Evolutionary conservation across 2,113 vertebrate genomes (phyloP), one percentile per base, ranked within the genome.

Genomic region (Ageneiosus marmoratus): DNA sequence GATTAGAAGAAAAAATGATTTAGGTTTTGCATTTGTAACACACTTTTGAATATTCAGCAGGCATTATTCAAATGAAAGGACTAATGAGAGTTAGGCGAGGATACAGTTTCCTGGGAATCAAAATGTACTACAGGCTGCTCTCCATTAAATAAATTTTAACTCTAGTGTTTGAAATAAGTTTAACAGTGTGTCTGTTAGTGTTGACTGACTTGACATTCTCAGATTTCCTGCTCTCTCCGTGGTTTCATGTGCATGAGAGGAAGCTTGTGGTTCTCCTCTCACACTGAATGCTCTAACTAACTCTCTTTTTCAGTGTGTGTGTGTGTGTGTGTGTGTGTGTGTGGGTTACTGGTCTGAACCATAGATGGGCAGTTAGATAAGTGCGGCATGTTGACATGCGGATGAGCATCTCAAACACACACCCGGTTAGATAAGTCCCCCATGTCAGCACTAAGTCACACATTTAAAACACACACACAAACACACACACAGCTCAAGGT

Each of bases 351-450:
- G 86, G 62, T 88, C 79, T 82, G 65, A 83, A 82, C 82, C 83
- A 86, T 32, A 86, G 87, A 88, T 88, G 82, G 82, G 69, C 87
- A 82, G 87, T 86, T 88, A 88, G 85, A 86, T 86, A 88, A 86
- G 60, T 53, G 18, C 29, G 75, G 34, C 44, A 11, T 79, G 75
- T 82, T 86, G 82, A 88, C 79, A 82, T 80, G 62, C n/a, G 70
- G 79, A 50, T 79, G 79, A 86, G 79, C 79, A 82, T 82, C 79
- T 88, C 79, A 82, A 62, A 86, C 82, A 82, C 84, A 70, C 87
- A 82, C 82, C 73, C 80, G 70, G 74, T 82, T 81, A 84, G 87
- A 86, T 86, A 88, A 88, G 82, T 76, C 84, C 82, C 77, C n/a
- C n/a, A 53, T 74, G 51, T 81, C 87, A 84, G 72, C 74, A 74